A percentile compares a stretch with the other conserved stretches of the same genome.
Conservation (phyloP, 2,888 invertebrate species). For the Clunio marinus region DNA sequence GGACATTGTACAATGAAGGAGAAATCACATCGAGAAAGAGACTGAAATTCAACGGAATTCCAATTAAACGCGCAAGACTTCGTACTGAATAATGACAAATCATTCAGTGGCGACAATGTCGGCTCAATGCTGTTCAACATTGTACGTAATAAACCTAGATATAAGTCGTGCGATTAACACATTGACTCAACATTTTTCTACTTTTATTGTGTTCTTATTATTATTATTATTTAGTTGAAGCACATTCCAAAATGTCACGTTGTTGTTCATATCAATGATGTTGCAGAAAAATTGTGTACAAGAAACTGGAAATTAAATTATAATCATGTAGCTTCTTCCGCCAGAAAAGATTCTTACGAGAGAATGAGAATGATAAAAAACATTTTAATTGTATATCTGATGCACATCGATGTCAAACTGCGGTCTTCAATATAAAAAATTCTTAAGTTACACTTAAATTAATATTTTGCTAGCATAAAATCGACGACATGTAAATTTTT, state of each 20-base stretch:
- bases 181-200: too few relatives aligned
- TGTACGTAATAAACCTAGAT: conserved; percentile 33
- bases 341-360: not conserved
- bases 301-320: conserved; percentile 18
- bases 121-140: not conserved
- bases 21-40: not conserved
- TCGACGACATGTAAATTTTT: not conserved
- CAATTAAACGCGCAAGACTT: too few relatives aligned
- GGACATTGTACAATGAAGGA: not conserved
- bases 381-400: not conserved
- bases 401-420: too few relatives aligned
- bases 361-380: not conserved
- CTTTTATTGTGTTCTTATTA: too few relatives aligned
- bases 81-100: conserved; percentile 16
- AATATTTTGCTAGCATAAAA: not conserved
- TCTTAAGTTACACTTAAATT: conserved; percentile 10
- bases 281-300: not conserved
- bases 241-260: conserved; percentile 5
- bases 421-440: conserved; percentile 1
- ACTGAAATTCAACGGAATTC: not conserved
- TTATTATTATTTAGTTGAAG: too few relatives aligned
- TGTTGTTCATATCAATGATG: too few relatives aligned
- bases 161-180: conserved; percentile 4
- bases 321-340: not conserved
- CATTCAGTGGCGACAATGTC: not conserved